Percentiles rank a stretch among this genome's conserved stretches.
These are phyloP conservation scores for Paguma larvata DNA, from an alignment of 2,797 vertebrate genomes.

Conservation along the genomic window DNA sequence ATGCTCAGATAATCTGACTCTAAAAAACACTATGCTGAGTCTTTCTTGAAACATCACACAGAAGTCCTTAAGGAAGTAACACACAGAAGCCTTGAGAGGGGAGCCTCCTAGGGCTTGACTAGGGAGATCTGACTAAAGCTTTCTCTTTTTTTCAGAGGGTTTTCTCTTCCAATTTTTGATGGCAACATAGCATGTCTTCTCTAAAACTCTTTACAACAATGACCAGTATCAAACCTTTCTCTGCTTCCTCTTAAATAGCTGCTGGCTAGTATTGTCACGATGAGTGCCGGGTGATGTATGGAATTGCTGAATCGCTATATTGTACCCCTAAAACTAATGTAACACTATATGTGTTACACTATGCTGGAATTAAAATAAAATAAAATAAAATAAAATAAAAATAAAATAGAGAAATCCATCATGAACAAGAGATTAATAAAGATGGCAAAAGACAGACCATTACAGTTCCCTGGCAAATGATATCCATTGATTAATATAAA, in stretches of 20 bases:
- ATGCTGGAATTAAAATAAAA: neutral
- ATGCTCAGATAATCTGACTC: neutral
- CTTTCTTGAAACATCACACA: neutral
- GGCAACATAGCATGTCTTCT: neutral
- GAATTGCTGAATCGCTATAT: neutral
- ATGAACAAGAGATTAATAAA: slow-evolving; percentile 49
- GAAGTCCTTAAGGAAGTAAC: neutral
- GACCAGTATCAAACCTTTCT: neutral
- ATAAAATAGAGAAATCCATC: slow-evolving; percentile 8
- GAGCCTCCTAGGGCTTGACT: neutral
- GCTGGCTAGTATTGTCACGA: neutral
- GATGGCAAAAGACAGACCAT: neutral
- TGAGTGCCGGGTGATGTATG: neutral
- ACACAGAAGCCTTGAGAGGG: neutral
- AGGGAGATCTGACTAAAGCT: neutral
- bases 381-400: neutral
- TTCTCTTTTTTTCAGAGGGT: neutral
- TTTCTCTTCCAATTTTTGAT: neutral
- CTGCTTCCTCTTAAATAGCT: neutral
- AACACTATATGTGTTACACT: neutral
- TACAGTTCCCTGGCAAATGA: slow-evolving; percentile 26
- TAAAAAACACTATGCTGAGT: neutral
- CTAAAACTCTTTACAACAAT: neutral
- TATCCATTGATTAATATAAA: slow-evolving; percentile 61
- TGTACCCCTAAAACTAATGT: neutral